phyloP scores from a whole-genome alignment of 1,140 invertebrate genomes.

The Leptopilina boulardi region DNA sequence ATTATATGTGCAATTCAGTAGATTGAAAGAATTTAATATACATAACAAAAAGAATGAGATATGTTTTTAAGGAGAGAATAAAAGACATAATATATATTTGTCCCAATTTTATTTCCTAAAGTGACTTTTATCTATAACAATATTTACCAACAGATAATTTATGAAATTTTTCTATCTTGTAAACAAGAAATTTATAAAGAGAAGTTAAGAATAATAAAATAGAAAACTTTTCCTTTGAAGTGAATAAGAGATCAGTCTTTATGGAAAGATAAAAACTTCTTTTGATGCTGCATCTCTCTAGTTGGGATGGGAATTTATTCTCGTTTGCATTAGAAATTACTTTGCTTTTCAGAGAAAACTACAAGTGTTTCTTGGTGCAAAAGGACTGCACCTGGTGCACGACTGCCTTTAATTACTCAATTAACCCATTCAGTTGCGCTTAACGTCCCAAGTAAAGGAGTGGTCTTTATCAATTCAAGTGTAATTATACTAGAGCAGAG shows the following conservation, averaged over 20 bases:
- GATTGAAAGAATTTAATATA: too few species aligned
- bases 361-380: constrained; percentile 40
- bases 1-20: background rate
- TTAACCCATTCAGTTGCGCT: constrained; percentile 43
- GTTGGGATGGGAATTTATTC: constrained; percentile 37
- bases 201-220: background rate
- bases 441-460: constrained; percentile 2
- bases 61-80: too few species aligned
- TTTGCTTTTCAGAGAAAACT: constrained; percentile 51
- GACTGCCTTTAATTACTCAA: constrained; percentile 61
- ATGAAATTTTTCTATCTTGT: background rate
- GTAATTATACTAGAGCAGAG: constrained; percentile 21
- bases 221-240: background rate
- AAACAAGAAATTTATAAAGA: background rate
- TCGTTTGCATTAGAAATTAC: constrained; percentile 54
- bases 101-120: too few species aligned
- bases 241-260: background rate
- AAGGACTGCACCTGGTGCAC: constrained; percentile 43
- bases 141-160: too few species aligned
- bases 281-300: background rate
- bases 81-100: too few species aligned
- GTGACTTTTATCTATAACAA: too few species aligned
- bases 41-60: too few species aligned
- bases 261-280: background rate
- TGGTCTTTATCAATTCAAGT: constrained; percentile 30